Conservation (phyloP, 2,888 invertebrate species). For the Zele albiditarsus region DNA sequence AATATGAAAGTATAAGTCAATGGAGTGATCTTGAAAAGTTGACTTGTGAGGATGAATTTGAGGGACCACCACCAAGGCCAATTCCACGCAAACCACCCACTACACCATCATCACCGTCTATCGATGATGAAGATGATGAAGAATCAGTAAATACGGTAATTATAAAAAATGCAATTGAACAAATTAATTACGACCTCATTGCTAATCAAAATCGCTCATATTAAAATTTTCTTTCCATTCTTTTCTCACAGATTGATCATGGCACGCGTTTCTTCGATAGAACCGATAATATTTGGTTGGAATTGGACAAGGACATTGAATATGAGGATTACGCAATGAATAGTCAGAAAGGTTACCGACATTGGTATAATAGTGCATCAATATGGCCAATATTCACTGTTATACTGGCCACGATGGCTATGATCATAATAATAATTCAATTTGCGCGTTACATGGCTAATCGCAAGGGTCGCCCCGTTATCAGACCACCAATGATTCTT, state of each 20-base stretch:
- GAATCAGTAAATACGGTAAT: conserved; percentile 29
- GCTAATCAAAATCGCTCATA: conserved; percentile 26
- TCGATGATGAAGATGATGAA: conserved; percentile 44
- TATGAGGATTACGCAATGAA: conserved; percentile 56
- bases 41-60: conserved; percentile 62
- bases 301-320: conserved; percentile 59
- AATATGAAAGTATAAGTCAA: conserved; percentile 56
- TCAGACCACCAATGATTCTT: conserved; percentile 69
- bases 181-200: neutral
- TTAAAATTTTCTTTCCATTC: conserved; percentile 40
- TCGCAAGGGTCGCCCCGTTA: conserved; percentile 65
- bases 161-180: neutral
- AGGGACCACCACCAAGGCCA: conserved; percentile 61
- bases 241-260: conserved; percentile 53
- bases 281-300: conserved; percentile 58
- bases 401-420: conserved; percentile 56
- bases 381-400: conserved; percentile 63
- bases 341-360: conserved; percentile 18
- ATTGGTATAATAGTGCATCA: conserved; percentile 58
- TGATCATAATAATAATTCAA: conserved; percentile 59
- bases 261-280: conserved; percentile 54
- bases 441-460: conserved; percentile 61
- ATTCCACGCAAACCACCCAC: conserved; percentile 46
- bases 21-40: conserved; percentile 70
- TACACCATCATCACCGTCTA: conserved; percentile 14